Conservation (phyloP, 2,113 vertebrate genomes). For the Aphyosemion australe region DNA sequence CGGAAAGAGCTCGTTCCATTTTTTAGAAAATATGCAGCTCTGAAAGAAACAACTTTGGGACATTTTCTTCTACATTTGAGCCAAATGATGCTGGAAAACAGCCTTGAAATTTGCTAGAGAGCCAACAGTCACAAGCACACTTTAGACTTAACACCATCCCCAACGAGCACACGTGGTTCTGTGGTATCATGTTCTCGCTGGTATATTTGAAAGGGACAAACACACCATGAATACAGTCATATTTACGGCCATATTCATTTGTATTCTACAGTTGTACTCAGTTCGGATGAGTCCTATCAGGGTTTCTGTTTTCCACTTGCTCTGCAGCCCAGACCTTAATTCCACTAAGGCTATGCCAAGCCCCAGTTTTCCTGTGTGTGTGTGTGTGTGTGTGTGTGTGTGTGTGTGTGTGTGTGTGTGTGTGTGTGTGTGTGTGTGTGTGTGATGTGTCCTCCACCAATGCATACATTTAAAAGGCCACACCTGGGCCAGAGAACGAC, state of each 20-base stretch:
- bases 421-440: neutral
- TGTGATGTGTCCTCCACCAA: neutral
- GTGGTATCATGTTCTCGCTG: neutral
- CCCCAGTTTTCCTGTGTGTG: neutral
- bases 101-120: neutral
- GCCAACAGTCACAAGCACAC: neutral
- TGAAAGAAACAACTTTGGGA: neutral
- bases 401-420: neutral
- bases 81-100: neutral
- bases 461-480: conserved; percentile 59
- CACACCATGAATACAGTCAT: neutral
- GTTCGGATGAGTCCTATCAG: neutral
- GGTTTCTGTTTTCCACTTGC: neutral
- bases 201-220: neutral
- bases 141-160: neutral
- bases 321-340: conserved; percentile 11
- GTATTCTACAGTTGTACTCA: neutral
- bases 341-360: neutral
- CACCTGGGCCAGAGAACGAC: conserved; percentile 27
- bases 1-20: neutral
- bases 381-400: neutral
- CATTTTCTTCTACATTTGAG: conserved; percentile 9
- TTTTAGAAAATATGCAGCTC: neutral
- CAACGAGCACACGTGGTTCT: neutral
- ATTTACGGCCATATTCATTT: neutral